Conservation (phyloP, 2,888 invertebrate genomes). For the Erynnis tages region DNA sequence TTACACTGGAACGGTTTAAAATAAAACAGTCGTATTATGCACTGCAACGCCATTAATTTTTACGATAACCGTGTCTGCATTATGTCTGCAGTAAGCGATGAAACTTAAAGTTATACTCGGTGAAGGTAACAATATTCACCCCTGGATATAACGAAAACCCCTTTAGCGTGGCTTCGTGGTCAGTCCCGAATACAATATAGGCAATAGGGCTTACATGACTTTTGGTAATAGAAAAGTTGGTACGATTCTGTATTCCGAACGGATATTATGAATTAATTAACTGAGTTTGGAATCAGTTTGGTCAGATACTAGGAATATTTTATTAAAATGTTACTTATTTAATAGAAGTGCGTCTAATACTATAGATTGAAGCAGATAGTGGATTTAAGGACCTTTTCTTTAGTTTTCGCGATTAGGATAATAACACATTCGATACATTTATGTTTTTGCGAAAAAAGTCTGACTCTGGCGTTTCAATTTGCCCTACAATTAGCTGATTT, state of each 20-base stretch:
- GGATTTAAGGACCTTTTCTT: no score
- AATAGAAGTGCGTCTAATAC: no score
- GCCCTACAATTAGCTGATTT: no score
- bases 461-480: no score
- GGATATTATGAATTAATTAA: conserved; percentile 17
- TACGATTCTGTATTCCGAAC: conserved; percentile 3
- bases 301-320: neutral
- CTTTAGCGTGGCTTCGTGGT: conserved; percentile 44
- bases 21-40: conserved; percentile 41
- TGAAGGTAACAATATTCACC: conserved; percentile 47
- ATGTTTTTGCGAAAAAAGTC: no score
- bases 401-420: no score
- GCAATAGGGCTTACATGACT: conserved; percentile 37
- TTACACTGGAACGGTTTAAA: conserved; percentile 15
- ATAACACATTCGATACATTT: no score
- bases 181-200: conserved; percentile 42
- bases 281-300: neutral
- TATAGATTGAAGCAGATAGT: no score
- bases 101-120: conserved; percentile 45
- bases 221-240: conserved; percentile 38
- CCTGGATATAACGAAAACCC: conserved; percentile 51
- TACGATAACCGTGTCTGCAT: conserved; percentile 61
- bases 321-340: neutral
- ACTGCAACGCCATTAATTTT: conserved; percentile 57
- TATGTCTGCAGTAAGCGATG: conserved; percentile 59